These are phyloP conservation scores for Epinephelus malabaricus DNA, from an alignment of 2,797 vertebrate genomes.

Conservation along the genomic window DNA sequence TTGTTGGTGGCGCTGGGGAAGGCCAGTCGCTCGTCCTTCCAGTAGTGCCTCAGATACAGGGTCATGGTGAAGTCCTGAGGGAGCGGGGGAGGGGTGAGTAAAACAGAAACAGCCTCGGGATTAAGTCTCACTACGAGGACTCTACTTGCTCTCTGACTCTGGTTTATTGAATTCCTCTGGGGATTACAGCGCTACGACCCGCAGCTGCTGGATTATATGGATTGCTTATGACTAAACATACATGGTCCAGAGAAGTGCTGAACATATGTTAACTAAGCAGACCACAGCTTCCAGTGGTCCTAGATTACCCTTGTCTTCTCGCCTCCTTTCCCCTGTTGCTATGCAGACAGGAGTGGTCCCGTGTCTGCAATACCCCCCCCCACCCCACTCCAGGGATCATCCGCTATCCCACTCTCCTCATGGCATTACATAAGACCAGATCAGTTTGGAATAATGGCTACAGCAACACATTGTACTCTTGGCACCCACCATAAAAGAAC, in stretches of 20 bases:
- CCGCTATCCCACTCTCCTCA: slow-evolving; percentile 51
- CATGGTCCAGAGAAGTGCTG: slow-evolving; percentile 35
- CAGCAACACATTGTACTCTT: slow-evolving; percentile 58
- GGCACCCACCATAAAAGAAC: slow-evolving; percentile 36
- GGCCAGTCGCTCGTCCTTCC: slow-evolving; percentile 94
- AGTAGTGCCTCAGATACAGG: slow-evolving; percentile 95
- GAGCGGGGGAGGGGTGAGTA: not conserved
- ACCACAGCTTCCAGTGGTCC: slow-evolving; percentile 36
- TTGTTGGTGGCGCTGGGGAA: slow-evolving; percentile 94
- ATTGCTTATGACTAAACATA: slow-evolving; percentile 58
- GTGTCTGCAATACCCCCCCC: not conserved
- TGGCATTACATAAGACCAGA: slow-evolving; percentile 73
- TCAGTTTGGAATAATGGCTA: slow-evolving; percentile 61
- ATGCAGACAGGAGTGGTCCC: slow-evolving; percentile 13
- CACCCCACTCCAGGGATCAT: slow-evolving; percentile 43
- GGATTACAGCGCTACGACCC: slow-evolving; percentile 48
- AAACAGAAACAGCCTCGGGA: slow-evolving; percentile 32
- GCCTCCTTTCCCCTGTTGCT: slow-evolving; percentile 38
- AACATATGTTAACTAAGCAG: slow-evolving; percentile 62
- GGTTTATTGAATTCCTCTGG: slow-evolving; percentile 43
- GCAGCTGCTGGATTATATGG: slow-evolving; percentile 62
- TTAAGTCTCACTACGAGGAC: slow-evolving; percentile 52
- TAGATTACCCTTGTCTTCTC: slow-evolving; percentile 32
- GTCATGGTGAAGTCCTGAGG: slow-evolving; percentile 98
- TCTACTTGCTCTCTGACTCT: slow-evolving; percentile 28